Evolutionary conservation across 92 coral and sea anemone species (phyloP).

Genomic region (Scolanthus callimorphus): DNA sequence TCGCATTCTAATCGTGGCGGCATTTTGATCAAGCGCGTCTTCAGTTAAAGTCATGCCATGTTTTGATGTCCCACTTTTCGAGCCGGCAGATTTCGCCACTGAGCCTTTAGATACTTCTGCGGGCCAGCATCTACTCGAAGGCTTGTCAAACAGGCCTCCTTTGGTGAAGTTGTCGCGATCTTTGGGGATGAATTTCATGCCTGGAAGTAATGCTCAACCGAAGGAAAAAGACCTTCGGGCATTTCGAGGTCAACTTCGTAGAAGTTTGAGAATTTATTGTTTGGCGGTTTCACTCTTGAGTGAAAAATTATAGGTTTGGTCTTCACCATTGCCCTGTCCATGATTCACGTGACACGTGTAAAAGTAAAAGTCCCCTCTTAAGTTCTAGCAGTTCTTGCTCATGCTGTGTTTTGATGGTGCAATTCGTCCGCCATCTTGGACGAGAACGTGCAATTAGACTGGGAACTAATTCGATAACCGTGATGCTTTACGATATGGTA

Average conservation of each 20-base stretch:
- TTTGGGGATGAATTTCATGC: conserved; percentile 84
- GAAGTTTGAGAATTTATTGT: conserved; percentile 73
- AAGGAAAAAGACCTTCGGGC: conserved; percentile 85
- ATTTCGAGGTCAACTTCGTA: conserved; percentile 73
- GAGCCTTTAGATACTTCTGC: conserved; percentile 48
- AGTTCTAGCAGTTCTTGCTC: no score
- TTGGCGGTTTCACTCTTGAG: conserved; percentile 56
- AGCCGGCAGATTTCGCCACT: conserved; percentile 84
- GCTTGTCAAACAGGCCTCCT: conserved; percentile 58
- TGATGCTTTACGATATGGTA: no score
- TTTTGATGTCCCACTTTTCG: conserved; percentile 72
- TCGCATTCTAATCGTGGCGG: conserved; percentile 67
- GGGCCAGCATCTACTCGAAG: conserved; percentile 26
- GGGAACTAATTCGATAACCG: no score
- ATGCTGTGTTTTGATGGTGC: neutral
- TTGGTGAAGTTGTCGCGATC: conserved; percentile 63
- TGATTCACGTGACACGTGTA: neutral
- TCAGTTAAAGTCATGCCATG: conserved; percentile 46
- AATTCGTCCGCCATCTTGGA: neutral
- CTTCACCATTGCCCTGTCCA: conserved; percentile 1
- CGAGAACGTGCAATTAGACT: no score
- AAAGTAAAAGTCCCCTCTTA: no score
- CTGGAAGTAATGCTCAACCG: conserved; percentile 92
- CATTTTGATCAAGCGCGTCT: conserved; percentile 67
- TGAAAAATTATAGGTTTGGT: conserved; percentile 30